Base-by-base conservation (phyloP, 2,113 vertebrate genomes). In the Phoenicopterus ruber region DNA sequence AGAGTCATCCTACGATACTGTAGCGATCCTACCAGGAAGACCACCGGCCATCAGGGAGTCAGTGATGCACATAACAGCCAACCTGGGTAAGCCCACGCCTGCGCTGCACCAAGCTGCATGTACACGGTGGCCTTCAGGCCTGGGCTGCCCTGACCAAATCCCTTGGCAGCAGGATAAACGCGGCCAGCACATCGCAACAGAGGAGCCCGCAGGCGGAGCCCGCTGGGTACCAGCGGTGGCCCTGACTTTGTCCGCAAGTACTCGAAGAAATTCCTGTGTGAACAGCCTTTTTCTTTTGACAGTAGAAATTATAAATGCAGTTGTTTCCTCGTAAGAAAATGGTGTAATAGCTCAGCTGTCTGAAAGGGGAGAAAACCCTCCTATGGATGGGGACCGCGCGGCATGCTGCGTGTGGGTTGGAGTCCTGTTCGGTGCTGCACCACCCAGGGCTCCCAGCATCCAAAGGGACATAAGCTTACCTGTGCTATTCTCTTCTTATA, bases 341-440 rank as follows among this genome's bases (percentile, higher is more conserved):
- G 12, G 8, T 63, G 9, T 16, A 62, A 36, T 15, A 55, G 9
- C 52, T 66, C 34, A 32, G 32, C 18, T 18, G 46, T 69, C 32
- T 57, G n/a, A 55, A 38, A 25, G 8, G 3, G 26, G 13, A 77
- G 28, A 67, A 86, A 62, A n/a, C 10, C 8, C 6, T 80, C 4
- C 8, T 21, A 6, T 13, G 28, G 5, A 13, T 34, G 21, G 26
- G 40, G 26, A 54, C 31, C 42, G 4, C 31, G 11, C 2, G 10
- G 8, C 3, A 17, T 11, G 17, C 13, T 14, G 9, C 2, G 1
- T 2, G 0, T 25, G 22, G 3, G 4, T 17, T 5, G 3, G 15
- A 24, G 32, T 34, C 25, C 21, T 40, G 7, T 47, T 65, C 7
- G 4, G 17, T 29, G 22, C 8, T 32, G 17, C 10, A 29, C 4